Evolutionary conservation across 2,797 vertebrate genomes (phyloP), one percentile per base, ranked within the genome.

Genomic region (Trichosurus vulpecula): DNA sequence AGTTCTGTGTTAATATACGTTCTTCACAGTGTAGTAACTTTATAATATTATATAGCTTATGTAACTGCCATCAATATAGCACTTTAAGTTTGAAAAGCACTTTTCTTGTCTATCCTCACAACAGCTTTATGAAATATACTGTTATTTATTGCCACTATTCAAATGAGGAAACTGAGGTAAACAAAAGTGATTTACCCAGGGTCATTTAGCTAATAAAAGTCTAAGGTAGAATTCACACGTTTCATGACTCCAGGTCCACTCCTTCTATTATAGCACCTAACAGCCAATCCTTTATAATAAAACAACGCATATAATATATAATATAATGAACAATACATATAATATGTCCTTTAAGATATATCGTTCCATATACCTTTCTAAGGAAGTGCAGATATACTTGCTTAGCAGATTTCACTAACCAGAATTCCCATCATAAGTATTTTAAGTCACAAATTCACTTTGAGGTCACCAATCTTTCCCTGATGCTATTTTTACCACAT

Each of bases 381-480:
- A 54, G 57, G 13, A 90, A 91, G 11, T 94, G 92, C 74, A 58
- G 47, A 94, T 41, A 54, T 6, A 81, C n/a, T 29, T 11, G 51
- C 74, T 94, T 91, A 61, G 74, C 96, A 95, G 51, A 95, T 97
- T 92, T 90, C 30, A 93, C 2, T 58, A 92, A 81, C 54, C 30
- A 91, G 61, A 94, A 91, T 94, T 95, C 52, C 66, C 19, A 81
- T 56, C 27, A 56, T 29, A 35, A 57, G 52, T 91, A 54, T 90
- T 96, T 93, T 10, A 81, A 81, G 41, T 81, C 41, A 47, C 74
- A 81, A 74, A 94, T 95, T 91, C 52, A 56, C 47, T 53, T 52
- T 89, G 35, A 96, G 47, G 41, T 91, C 53, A 55, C 16, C 31
- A 53, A 58, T 94, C 90, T 97, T 92, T 93, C 96, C 93, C 91